Evolutionary conservation across 2,888 invertebrate genomes (phyloP).

Genomic region (Diplolepis rosae): DNA sequence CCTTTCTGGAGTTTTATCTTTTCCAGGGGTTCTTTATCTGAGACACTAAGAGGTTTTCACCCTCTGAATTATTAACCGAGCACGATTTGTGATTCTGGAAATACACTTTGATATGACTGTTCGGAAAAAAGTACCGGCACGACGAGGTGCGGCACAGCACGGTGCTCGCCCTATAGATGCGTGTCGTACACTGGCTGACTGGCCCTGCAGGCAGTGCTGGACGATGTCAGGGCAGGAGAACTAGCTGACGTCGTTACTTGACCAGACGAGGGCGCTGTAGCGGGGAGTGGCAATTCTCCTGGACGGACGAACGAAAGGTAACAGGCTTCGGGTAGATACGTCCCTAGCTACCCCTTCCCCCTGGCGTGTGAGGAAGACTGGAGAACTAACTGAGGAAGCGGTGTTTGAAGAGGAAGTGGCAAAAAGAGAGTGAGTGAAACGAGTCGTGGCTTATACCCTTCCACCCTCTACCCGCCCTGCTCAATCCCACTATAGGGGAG

Average conservation of each 20-base stretch:
- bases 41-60: neutral
- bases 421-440: slow-evolving; percentile 27
- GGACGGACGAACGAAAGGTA: slow-evolving; percentile 17
- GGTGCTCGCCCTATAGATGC: slow-evolving; percentile 64
- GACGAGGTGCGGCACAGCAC: slow-evolving; percentile 41
- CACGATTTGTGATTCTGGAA: neutral
- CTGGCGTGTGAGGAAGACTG: neutral
- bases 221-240: slow-evolving; percentile 47
- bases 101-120: neutral
- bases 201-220: slow-evolving; percentile 59
- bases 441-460: slow-evolving; percentile 38
- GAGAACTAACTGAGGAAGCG: neutral
- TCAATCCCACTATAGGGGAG: slow-evolving; percentile 40
- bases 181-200: slow-evolving; percentile 68
- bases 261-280: slow-evolving; percentile 36
- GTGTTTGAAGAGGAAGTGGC: neutral
- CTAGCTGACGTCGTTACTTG: slow-evolving; percentile 31
- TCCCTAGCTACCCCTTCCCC: slow-evolving; percentile 8
- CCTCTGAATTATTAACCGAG: neutral
- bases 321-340: slow-evolving; percentile 10
- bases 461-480: slow-evolving; percentile 50
- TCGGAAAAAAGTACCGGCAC: slow-evolving; percentile 25
- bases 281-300: slow-evolving; percentile 42
- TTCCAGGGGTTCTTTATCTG: neutral
- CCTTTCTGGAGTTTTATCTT: neutral